Percentiles rank a stretch among this genome's conserved stretches.
These are phyloP conservation scores for Patiria pectinifera DNA, from an alignment of 53 echinoderm and acorn worm species.

Conservation along the genomic window DNA sequence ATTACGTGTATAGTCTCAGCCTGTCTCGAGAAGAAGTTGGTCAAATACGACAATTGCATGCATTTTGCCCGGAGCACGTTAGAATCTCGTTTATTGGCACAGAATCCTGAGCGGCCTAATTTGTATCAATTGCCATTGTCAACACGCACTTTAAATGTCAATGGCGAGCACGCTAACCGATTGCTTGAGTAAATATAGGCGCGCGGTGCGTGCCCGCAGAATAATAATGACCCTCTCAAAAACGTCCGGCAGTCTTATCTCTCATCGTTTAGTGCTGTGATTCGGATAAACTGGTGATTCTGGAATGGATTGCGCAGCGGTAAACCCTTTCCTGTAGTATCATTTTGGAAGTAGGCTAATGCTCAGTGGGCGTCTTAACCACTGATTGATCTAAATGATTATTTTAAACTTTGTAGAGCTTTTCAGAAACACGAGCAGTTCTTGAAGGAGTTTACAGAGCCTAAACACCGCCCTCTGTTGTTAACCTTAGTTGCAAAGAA, in stretches of 20 bases:
- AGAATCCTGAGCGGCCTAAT: neutral
- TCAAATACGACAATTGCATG: neutral
- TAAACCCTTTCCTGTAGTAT: too few species aligned
- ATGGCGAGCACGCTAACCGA: neutral
- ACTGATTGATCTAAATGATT: too few species aligned
- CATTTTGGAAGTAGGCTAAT: too few species aligned
- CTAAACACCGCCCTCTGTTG: too few species aligned
- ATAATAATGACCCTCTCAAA: neutral
- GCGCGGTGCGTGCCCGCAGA: neutral
- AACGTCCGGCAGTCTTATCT: neutral
- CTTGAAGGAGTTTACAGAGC: too few species aligned
- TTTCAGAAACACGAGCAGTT: too few species aligned
- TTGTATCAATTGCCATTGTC: constrained; percentile 27
- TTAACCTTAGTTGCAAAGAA: too few species aligned
- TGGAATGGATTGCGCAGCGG: too few species aligned
- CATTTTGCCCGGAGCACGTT: neutral
- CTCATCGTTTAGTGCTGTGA: too few species aligned
- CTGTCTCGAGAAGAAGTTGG: neutral
- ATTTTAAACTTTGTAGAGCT: too few species aligned
- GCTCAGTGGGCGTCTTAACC: too few species aligned
- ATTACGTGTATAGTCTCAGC: neutral
- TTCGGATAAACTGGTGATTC: too few species aligned
- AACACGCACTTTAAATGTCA: constrained; percentile 31
- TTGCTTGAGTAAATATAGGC: neutral
- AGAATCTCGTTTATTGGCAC: neutral